Conservation (phyloP, 2,113 vertebrate genomes). For the Vireo altiloquus region DNA sequence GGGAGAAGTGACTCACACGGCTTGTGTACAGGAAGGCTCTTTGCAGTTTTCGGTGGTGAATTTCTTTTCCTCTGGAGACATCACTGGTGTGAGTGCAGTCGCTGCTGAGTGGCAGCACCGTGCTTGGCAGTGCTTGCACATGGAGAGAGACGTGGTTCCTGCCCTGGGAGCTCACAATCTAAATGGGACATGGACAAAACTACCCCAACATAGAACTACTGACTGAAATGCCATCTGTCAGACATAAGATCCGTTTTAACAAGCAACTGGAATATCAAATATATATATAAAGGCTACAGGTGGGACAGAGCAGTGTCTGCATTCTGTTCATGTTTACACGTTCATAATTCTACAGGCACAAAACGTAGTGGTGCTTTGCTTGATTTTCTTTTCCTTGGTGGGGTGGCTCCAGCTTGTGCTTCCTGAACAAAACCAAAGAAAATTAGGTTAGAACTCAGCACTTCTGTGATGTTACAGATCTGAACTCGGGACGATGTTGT, state of each 20-base stretch:
- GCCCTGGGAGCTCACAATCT: conserved; percentile 19
- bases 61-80: neutral
- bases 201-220: neutral
- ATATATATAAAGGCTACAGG: conserved; percentile 18
- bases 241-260: neutral
- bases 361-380: neutral
- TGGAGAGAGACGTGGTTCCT: neutral
- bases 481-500: neutral
- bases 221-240: neutral
- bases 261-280: conserved; percentile 27
- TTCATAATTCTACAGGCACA: neutral
- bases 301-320: neutral
- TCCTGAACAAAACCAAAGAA: conserved; percentile 51
- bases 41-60: neutral
- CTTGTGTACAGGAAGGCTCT: neutral
- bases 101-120: neutral
- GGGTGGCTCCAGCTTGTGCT: neutral
- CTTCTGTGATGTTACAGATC: neutral
- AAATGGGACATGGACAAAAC: neutral
- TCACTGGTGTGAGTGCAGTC: neutral
- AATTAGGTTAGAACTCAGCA: neutral
- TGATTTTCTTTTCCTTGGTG: neutral
- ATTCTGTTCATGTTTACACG: neutral
- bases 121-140: neutral
- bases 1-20: conserved; percentile 2